A percentile compares a stretch with the other conserved stretches of the same genome.
phyloP scores from a whole-genome alignment of 2,888 invertebrate genomes.

The Euzophera pinguis region DNA sequence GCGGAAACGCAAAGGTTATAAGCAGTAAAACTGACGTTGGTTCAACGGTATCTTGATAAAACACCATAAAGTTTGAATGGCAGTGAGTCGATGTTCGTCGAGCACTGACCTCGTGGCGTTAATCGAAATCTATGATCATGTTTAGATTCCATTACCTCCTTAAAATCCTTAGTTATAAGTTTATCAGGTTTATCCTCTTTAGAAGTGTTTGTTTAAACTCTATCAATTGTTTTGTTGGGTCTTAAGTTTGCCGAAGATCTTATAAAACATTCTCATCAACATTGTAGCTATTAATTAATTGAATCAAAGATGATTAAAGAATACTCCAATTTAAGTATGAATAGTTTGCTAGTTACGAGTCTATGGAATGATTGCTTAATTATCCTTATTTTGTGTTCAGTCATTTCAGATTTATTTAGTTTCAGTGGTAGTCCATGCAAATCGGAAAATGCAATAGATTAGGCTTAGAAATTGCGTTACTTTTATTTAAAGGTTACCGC shows the following conservation, averaged over 20 bases:
- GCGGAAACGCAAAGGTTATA: constrained; percentile 33
- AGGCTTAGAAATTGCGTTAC: no score
- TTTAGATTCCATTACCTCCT: constrained; percentile 38
- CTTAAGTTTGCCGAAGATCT: no score
- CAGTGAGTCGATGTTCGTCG: constrained; percentile 47
- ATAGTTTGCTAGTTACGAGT: no score
- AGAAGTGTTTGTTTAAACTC: no score
- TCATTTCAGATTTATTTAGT: neutral
- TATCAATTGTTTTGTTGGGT: no score
- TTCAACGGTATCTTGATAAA: constrained; percentile 61
- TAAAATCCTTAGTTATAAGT: constrained; percentile 22
- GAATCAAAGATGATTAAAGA: constrained; percentile 27
- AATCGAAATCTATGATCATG: constrained; percentile 48
- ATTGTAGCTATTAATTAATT: no score
- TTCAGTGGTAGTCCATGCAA: neutral
- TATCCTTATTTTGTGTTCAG: no score
- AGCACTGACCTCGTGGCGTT: constrained; percentile 59
- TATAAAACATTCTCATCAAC: no score
- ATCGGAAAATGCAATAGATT: neutral
- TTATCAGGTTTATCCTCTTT: no score
- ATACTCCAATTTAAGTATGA: constrained; percentile 30
- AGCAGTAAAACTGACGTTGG: constrained; percentile 49
- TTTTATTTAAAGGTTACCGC: no score
- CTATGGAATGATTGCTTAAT: no score
- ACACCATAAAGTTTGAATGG: constrained; percentile 57